phyloP scores from a whole-genome alignment of 2,888 invertebrate genomes.

The Eupelmus urozonus region DNA sequence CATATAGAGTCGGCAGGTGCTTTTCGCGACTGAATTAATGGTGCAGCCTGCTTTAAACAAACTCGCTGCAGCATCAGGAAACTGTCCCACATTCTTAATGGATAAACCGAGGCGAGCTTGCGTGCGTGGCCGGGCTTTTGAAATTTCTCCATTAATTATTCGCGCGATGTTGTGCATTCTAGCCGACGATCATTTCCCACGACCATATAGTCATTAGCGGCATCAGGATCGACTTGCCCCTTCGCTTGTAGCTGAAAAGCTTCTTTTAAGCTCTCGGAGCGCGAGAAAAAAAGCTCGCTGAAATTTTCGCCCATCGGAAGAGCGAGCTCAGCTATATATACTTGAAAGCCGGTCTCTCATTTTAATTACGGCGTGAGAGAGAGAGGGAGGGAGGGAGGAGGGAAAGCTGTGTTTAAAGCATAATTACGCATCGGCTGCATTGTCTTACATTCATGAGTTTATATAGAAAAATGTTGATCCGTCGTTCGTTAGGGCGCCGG shows the following conservation, averaged over 20 bases:
- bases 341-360: constrained; percentile 1
- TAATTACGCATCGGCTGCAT: constrained; percentile 17
- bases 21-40: too few relatives aligned
- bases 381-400: background rate
- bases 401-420: constrained; percentile 2
- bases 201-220: background rate
- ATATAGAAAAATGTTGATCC: too few relatives aligned
- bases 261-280: too few relatives aligned
- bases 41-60: too few relatives aligned
- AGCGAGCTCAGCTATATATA: too few relatives aligned
- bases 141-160: constrained; percentile 22
- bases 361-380: constrained; percentile 17
- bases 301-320: too few relatives aligned
- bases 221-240: too few relatives aligned
- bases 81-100: background rate
- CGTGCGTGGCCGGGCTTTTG: background rate
- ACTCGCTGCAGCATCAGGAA: background rate
- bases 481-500: too few relatives aligned
- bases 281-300: too few relatives aligned
- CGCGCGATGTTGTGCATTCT: background rate
- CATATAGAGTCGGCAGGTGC: too few relatives aligned
- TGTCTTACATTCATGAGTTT: constrained; percentile 15
- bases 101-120: constrained; percentile 9
- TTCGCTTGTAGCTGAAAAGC: too few relatives aligned
- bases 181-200: background rate